These are phyloP conservation scores for Artemia sp. DNA, from an alignment of 2,888 invertebrate species.

Conservation along the genomic window DNA sequence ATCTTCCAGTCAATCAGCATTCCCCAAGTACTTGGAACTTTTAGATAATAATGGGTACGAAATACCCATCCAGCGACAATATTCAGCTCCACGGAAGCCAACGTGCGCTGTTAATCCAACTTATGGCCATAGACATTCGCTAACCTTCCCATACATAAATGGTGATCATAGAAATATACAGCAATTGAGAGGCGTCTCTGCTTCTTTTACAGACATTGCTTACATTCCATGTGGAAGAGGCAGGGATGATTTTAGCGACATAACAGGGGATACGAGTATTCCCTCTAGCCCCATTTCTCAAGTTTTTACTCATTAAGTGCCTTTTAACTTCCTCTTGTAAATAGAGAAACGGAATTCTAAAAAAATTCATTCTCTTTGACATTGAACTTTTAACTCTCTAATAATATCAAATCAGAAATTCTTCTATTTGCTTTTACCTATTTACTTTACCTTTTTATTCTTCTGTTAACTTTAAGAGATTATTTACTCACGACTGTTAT, in stretches of 20 bases:
- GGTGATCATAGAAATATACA: not conserved
- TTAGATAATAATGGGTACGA: not conserved
- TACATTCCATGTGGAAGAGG: not conserved
- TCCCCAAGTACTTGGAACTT: slow-evolving; percentile 4
- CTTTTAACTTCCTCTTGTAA: too few species aligned
- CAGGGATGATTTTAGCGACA: not conserved
- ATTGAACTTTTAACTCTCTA: too few species aligned
- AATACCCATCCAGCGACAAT: not conserved
- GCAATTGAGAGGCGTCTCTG: not conserved
- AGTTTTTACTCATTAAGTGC: too few species aligned
- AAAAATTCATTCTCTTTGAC: too few species aligned
- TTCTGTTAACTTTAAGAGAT: too few species aligned
- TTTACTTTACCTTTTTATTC: too few species aligned
- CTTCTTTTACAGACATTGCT: slow-evolving; percentile 10
- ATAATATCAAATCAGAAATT: too few species aligned
- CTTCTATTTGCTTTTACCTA: too few species aligned
- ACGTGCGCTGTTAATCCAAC: slow-evolving; percentile 10
- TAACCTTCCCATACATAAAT: not conserved
- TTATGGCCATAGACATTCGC: not conserved
- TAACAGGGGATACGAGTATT: not conserved
- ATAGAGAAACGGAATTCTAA: too few species aligned
- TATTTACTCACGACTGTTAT: too few species aligned
- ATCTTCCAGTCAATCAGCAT: not conserved
- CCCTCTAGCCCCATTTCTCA: not conserved
- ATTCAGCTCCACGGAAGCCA: slow-evolving; percentile 8